phyloP scores from a whole-genome alignment of 2,113 vertebrate species.

The Macaca nemestrina region DNA sequence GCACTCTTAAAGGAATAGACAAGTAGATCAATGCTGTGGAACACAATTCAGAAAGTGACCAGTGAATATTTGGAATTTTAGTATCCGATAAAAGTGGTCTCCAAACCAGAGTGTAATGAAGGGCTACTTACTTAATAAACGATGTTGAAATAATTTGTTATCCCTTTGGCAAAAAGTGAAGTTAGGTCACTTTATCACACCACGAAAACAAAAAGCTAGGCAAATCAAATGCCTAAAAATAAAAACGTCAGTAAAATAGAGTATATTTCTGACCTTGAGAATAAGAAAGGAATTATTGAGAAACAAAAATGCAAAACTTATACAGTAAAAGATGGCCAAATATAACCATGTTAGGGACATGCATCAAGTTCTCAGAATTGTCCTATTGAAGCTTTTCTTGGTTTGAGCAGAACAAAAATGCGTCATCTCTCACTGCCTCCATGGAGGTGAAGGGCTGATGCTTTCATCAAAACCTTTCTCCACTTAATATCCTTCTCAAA shows the following conservation, averaged over 20 bases:
- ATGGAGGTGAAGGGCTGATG: accelerated
- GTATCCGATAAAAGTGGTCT: background rate
- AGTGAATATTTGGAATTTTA: background rate
- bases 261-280: background rate
- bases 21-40: background rate
- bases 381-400: background rate
- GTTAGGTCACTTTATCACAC: background rate
- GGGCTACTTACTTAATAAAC: background rate
- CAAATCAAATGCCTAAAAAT: background rate
- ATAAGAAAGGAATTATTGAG: background rate
- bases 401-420: background rate
- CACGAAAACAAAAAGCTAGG: background rate
- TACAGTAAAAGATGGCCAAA: background rate
- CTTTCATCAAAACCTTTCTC: background rate
- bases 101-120: background rate
- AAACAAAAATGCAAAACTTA: background rate
- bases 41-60: background rate
- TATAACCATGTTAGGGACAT: background rate
- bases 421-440: background rate
- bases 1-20: background rate
- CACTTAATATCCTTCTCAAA: background rate
- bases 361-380: background rate
- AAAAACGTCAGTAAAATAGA: background rate
- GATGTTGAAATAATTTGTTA: background rate
- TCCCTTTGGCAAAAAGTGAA: background rate